phyloP scores from a whole-genome alignment of 2,113 vertebrate genomes.

The Probosciger aterrimus region DNA sequence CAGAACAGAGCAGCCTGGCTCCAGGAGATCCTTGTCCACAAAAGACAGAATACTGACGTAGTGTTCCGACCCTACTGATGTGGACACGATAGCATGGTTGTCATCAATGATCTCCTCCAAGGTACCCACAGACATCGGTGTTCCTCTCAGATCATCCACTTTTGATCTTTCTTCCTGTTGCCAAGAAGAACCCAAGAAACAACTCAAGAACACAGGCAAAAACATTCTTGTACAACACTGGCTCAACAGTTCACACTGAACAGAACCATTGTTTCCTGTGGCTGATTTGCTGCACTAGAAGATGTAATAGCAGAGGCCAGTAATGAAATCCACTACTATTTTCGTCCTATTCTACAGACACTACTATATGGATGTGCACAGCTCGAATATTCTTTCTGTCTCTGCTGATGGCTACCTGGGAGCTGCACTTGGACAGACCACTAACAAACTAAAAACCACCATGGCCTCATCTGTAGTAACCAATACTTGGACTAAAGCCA shows the following conservation, averaged over 20 bases:
- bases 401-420: not conserved
- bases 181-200: not conserved
- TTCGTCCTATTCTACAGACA: rapidly evolving
- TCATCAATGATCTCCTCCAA: constrained; percentile 98
- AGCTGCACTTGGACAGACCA: not conserved
- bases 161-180: constrained; percentile 95
- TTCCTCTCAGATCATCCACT: constrained; percentile 94
- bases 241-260: not conserved
- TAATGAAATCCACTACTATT: not conserved
- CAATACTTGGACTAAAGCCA: not conserved
- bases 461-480: not conserved
- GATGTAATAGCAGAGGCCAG: not conserved
- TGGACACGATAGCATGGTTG: constrained; percentile 97
- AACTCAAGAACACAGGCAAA: not conserved
- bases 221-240: not conserved
- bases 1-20: constrained; percentile 95
- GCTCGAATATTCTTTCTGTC: not conserved
- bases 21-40: constrained; percentile 95
- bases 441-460: not conserved
- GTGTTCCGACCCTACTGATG: constrained; percentile 96
- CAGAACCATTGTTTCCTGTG: not conserved
- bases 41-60: constrained; percentile 98
- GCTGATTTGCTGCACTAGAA: not conserved
- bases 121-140: constrained; percentile 96
- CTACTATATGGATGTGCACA: rapidly evolving